Base-by-base conservation (phyloP, 2,888 invertebrate species). In the Agriotes lineatus region DNA sequence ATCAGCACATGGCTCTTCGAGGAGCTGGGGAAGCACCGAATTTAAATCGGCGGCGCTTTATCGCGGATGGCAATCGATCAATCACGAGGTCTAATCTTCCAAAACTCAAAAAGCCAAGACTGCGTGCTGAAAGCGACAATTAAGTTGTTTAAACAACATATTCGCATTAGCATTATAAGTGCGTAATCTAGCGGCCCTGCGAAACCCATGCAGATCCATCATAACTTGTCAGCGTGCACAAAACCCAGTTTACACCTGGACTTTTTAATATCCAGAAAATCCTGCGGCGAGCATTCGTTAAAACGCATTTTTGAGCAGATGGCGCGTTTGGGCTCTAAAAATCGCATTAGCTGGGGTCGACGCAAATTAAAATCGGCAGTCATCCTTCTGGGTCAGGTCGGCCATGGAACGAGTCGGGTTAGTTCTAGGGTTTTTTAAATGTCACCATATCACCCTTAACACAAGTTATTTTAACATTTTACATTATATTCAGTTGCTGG, bases 131-230 rank as follows among this genome's bases (percentile, higher is more conserved):
- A 81, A 79, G 79, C 79, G 79, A 83, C 82, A 83, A 83, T 83
- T 82, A 82, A 79, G 77, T 79, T 82, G 82, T 82, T 83, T 83
- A 83, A 83, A 82, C 82, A 83, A 82, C 82, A 79, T 75, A 76
- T 70, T 72, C 68, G 77, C 81, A 82, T 82, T 82, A 81, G 81
- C 81, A 81, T 81, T 75, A 77, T 74, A 79, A 80, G 78, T 77
- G 76, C 75, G 75, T 77, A 76, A 76, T 75, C 77, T 74, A 61
- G 63, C 70, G 70, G 64, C 71, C 63, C 59, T 73, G 72, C 66
- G 48, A 75, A 75, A 76, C 77, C 75, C 74, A 65, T 70, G 69
- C 65, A 78, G 79, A 82, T 82, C 81, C 79, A 82, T 82, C 82
- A 82, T 79, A 78, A 80, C 80, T 81, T 82, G 82, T 82, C 82